Conservation (phyloP, 92 coral and sea anemone species). For the Parazoanthus darwini region DNA sequence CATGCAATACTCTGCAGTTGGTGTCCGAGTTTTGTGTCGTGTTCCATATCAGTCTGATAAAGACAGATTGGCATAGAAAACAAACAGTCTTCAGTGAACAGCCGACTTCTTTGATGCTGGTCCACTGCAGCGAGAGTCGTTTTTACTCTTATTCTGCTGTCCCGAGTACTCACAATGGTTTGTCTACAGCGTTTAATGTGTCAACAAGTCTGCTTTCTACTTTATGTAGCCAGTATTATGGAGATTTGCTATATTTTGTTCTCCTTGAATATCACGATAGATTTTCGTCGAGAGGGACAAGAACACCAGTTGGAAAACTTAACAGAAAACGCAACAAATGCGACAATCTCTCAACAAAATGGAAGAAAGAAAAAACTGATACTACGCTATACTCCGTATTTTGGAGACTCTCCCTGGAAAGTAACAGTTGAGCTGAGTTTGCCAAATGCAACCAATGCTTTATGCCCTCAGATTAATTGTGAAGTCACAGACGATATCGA, state of each 20-base stretch:
- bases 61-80: too few relatives aligned
- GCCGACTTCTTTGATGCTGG: too few relatives aligned
- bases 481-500: conserved; percentile 31
- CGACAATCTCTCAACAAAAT: not conserved
- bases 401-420: not conserved
- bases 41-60: too few relatives aligned
- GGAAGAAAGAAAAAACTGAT: not conserved
- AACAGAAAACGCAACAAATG: not conserved
- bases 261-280: not conserved
- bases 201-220: not conserved
- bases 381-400: not conserved
- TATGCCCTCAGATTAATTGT: not conserved
- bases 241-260: not conserved
- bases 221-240: not conserved
- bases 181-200: not conserved
- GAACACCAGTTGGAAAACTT: not conserved
- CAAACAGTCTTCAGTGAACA: too few relatives aligned
- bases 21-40: too few relatives aligned
- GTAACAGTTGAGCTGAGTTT: not conserved
- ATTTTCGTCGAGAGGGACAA: not conserved
- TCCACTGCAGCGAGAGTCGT: too few relatives aligned
- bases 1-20: too few relatives aligned
- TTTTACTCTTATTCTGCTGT: too few relatives aligned
- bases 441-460: not conserved
- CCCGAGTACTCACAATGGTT: not conserved